phyloP scores from a whole-genome alignment of 2,113 vertebrate species.

The Pelvicachromis taeniatus region DNA sequence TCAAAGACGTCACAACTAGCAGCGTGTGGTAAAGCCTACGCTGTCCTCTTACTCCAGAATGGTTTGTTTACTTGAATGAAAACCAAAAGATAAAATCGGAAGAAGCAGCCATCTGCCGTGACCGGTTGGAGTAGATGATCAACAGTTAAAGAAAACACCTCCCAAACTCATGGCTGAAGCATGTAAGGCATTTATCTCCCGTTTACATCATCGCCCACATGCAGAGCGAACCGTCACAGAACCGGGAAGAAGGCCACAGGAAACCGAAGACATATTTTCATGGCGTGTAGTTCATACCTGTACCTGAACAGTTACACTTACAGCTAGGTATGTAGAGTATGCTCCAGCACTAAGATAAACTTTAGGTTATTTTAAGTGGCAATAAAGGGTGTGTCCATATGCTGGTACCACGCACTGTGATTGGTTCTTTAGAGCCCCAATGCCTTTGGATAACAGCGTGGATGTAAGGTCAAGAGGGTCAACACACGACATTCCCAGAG shows the following conservation, averaged over 20 bases:
- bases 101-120: neutral
- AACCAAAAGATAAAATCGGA: neutral
- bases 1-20: neutral
- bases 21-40: neutral
- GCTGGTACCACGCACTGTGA: neutral
- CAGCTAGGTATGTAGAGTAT: neutral
- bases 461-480: neutral
- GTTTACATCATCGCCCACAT: neutral
- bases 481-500: neutral
- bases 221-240: neutral
- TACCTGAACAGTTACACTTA: neutral
- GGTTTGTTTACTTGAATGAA: neutral
- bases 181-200: neutral
- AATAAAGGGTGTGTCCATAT: neutral
- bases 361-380: neutral
- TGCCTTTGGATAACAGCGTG: accelerated
- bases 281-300: neutral
- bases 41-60: neutral
- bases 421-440: neutral
- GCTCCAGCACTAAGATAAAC: neutral
- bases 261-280: neutral
- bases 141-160: neutral
- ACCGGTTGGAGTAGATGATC: neutral
- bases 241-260: neutral
- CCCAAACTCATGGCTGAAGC: neutral